Evolutionary conservation across 1,140 invertebrate species (phyloP), one percentile per base, ranked within the genome.

Genomic region (Aphidius ervi): DNA sequence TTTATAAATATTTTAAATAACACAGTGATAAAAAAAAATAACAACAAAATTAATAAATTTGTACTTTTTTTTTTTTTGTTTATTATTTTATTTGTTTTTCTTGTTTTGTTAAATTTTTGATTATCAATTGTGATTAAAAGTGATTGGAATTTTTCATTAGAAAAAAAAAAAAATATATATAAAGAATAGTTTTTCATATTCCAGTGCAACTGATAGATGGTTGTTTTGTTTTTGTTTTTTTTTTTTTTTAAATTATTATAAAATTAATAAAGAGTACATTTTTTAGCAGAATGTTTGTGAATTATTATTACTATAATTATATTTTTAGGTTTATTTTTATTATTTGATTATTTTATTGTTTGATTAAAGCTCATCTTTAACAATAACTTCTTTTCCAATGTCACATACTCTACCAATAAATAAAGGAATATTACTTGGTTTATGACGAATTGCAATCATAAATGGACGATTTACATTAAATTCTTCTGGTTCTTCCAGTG

Each of bases 391-490:
- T 39, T 42, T 43, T 5, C 54, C 46, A 60, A 78, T 68, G 55
- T 76, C 68, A 49, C 61, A 60, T 10, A 78, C 64, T 47, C 68
- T 73, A 50, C 75, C 75, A 43, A 74, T 50, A 57, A 78, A 78
- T n/a, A 79, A 46, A 46, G 75, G 72, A 64, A 75, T 64, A 10
- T 68, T 67, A 43, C 46, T 67, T 23, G 65, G 61, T 61, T 71
- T 71, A 50, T 78, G 65, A 56, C 70, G 59, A 52, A 79, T 70
- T 9, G 68, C 53, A 56, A 78, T 73, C 63, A 78, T 68, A 42
- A 79, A 79, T 43, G 77, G 76, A 58, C 67, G 70, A 65, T 79
- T 67, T 4, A 77, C 65, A 9, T 65, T 7, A 61, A 79, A 78
- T 20, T 66, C 47, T 20, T 69, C 64, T 8, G 64, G 55, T 20